Conservation (phyloP, 2,113 vertebrate species). For the Jacana jacana region DNA sequence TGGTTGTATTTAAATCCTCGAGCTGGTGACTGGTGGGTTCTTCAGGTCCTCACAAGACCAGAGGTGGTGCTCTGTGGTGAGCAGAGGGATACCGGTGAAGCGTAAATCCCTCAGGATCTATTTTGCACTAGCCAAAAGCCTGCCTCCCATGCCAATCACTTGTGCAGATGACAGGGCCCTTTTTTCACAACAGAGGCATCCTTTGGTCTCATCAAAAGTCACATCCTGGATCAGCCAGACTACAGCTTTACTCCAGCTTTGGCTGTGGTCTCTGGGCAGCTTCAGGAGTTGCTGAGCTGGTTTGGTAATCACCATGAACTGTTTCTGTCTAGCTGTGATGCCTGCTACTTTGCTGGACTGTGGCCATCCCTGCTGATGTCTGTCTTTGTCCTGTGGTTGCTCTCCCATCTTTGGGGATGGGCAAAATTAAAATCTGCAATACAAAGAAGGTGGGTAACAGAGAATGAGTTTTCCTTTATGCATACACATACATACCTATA, state of each 20-base stretch:
- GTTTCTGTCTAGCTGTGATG: neutral
- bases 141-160: neutral
- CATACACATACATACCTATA: no score
- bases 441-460: neutral
- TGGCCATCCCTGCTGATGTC: neutral
- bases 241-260: neutral
- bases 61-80: neutral
- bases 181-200: neutral
- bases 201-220: neutral
- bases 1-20: neutral
- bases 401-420: neutral
- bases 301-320: neutral
- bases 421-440: neutral
- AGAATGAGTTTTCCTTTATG: neutral
- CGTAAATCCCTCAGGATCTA: neutral
- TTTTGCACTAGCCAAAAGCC: neutral
- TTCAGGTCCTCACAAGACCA: neutral
- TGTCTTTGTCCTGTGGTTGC: neutral
- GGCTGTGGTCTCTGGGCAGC: neutral
- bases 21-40: neutral
- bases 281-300: neutral
- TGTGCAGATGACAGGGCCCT: accelerated
- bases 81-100: neutral
- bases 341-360: neutral
- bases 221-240: neutral